A percentile compares a stretch with the other conserved stretches of the same genome.
Conservation (phyloP, 2,888 invertebrate species). For the Hymenopus coronatus region DNA sequence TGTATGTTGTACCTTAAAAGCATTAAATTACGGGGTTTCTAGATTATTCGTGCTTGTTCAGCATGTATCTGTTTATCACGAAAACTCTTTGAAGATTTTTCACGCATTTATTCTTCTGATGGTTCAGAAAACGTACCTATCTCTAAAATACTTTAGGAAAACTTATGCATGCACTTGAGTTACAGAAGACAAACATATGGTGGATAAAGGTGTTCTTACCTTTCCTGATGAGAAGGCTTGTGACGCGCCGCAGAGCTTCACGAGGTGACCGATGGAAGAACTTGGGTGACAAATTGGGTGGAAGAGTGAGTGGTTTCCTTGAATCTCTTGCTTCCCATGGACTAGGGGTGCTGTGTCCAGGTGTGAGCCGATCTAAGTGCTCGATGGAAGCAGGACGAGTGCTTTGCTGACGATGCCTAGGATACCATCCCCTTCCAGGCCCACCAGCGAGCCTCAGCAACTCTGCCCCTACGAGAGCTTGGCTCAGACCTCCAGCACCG, state of each 20-base stretch:
- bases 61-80: no score
- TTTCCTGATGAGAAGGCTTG: conserved; percentile 83
- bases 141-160: no score
- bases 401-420: conserved; percentile 41
- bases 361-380: conserved; percentile 73
- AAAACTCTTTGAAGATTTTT: no score
- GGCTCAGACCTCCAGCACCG: conserved; percentile 41
- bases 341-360: conserved; percentile 39
- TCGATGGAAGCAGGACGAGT: conserved; percentile 78
- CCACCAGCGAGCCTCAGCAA: conserved; percentile 74
- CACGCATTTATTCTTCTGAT: no score
- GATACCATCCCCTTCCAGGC: conserved; percentile 75
- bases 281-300: conserved; percentile 84
- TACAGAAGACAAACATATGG: not conserved
- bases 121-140: no score
- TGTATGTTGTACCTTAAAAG: no score
- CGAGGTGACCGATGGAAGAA: conserved; percentile 86
- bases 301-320: conserved; percentile 81
- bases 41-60: no score
- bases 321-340: conserved; percentile 46
- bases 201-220: conserved; percentile 54
- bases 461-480: conserved; percentile 71
- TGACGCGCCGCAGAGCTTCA: conserved; percentile 81
- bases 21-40: no score
- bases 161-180: not conserved